Evolutionary conservation across 2,888 invertebrate species (phyloP).

Genomic region (Cyaniris semiargus): DNA sequence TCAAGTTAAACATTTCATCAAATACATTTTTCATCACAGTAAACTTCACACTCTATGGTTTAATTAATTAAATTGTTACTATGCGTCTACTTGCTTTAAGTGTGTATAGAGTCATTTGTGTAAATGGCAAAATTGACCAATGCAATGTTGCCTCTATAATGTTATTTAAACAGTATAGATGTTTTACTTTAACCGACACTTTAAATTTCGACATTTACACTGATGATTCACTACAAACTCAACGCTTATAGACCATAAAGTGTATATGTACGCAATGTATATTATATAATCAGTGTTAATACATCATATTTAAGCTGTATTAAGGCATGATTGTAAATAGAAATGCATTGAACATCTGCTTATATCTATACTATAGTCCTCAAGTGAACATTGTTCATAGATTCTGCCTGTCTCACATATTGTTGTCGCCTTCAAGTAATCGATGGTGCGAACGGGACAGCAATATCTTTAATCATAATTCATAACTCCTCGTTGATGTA

Average conservation of each 20-base stretch:
- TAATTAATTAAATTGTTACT: background rate
- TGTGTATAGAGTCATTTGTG: background rate
- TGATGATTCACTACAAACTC: background rate
- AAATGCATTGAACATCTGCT: slow-evolving; percentile 8
- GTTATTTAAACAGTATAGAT: background rate
- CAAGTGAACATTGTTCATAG: background rate
- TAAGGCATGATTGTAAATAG: slow-evolving; percentile 23
- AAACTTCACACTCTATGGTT: background rate
- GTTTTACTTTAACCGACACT: background rate
- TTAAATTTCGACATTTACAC: background rate
- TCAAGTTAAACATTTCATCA: background rate
- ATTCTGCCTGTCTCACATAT: background rate
- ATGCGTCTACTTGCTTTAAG: background rate
- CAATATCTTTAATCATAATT: background rate
- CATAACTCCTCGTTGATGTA: no score
- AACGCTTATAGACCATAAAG: background rate
- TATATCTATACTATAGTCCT: background rate
- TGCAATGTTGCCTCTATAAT: no score
- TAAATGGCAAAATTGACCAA: background rate
- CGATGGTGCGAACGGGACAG: background rate
- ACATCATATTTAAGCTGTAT: slow-evolving; percentile 10
- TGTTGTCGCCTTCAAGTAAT: background rate
- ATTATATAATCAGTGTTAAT: background rate
- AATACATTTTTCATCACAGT: slow-evolving; percentile 4
- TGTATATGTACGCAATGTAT: background rate